A percentile compares a stretch with the other conserved stretches of the same genome.
phyloP scores from a whole-genome alignment of 1,140 invertebrate genomes.

The Zaprionus africanus region DNA sequence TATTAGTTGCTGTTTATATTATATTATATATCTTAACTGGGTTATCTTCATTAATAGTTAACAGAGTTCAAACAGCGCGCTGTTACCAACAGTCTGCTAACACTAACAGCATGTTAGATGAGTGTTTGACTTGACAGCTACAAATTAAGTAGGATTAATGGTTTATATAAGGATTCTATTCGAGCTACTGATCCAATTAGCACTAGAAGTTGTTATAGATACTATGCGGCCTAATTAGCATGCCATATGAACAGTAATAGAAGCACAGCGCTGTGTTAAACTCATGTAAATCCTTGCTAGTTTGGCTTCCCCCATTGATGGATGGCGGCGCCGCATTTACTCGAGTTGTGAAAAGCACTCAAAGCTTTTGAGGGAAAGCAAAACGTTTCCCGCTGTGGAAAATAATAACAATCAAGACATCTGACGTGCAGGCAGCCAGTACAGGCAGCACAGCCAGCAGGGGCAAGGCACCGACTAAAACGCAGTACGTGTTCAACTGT shows the following conservation, averaged over 20 bases:
- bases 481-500: slow-evolving; percentile 43
- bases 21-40: too few relatives aligned
- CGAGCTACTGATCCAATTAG: neutral
- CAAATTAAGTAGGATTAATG: neutral
- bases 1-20: too few relatives aligned
- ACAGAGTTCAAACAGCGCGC: neutral
- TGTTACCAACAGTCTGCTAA: neutral
- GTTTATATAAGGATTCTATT: neutral
- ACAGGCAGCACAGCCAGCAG: too few relatives aligned
- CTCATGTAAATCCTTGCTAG: neutral
- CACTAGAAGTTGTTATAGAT: neutral
- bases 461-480: neutral
- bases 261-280: neutral
- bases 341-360: neutral
- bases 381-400: slow-evolving; percentile 4
- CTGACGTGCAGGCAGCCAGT: neutral
- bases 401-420: slow-evolving; percentile 4
- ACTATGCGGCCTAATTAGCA: neutral
- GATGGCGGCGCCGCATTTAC: slow-evolving; percentile 2
- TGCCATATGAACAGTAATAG: neutral
- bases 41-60: neutral
- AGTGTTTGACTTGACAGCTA: too few relatives aligned
- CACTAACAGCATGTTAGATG: neutral
- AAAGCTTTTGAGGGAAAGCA: neutral
- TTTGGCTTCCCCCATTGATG: neutral